Percentiles rank a stretch among this genome's conserved stretches.
Conservation (phyloP, 2,888 invertebrate species). For the Microctonus hyperodae region DNA sequence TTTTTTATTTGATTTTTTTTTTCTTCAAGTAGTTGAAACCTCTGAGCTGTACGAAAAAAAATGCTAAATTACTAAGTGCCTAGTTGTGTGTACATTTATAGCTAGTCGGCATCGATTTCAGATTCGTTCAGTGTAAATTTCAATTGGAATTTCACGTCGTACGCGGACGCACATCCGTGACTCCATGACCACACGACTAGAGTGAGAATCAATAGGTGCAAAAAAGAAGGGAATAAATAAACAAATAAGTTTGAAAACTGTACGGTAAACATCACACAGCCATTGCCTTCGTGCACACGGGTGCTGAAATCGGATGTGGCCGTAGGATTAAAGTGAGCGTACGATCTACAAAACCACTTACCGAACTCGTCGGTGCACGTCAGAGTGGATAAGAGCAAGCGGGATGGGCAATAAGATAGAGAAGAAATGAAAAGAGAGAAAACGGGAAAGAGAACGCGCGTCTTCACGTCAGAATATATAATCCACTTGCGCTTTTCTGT, state of each 20-base stretch:
- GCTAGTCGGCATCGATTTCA: not conserved
- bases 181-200: constrained; percentile 15
- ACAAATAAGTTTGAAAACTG: constrained; percentile 19
- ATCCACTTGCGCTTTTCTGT: not conserved
- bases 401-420: no score
- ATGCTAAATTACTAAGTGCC: not conserved
- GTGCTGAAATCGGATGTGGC: constrained; percentile 32
- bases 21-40: not conserved
- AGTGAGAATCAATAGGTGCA: constrained; percentile 12
- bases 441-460: not conserved
- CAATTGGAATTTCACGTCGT: constrained; percentile 14
- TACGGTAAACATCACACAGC: constrained; percentile 31
- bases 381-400: constrained; percentile 10
- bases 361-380: constrained; percentile 31
- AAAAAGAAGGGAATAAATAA: not conserved
- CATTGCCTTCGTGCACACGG: constrained; percentile 20
- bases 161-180: constrained; percentile 1
- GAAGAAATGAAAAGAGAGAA: not conserved
- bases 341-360: constrained; percentile 32
- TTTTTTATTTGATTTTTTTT: constrained; percentile 5
- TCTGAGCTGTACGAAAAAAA: not conserved
- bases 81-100: constrained; percentile 2
- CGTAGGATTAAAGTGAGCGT: constrained; percentile 32
- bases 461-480: not conserved
- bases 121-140: constrained; percentile 2